Evolutionary conservation across 2,888 invertebrate species (phyloP), one percentile per base, ranked within the genome.

Genomic region (Chalcosyrphus nemorum): DNA sequence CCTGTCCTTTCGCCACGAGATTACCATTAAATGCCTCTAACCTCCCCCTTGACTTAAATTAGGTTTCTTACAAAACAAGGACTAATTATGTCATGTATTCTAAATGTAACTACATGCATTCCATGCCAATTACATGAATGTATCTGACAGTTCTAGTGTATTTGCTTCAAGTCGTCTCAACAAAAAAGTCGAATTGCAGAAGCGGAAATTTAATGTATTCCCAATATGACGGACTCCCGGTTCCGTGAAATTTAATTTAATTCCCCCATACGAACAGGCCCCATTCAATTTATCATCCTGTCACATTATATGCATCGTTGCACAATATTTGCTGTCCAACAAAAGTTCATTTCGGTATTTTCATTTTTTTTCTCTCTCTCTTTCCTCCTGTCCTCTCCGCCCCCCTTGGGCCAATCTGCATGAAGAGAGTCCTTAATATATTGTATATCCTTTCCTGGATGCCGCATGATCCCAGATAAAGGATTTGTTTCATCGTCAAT

Each of bases 261-360:
- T 52, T 59, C 24, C 24, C 15, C 6, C 15, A 11, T 9, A 43
- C 35, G 13, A 19, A 32, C 32, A 9, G n/a, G 11, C 17, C 2
- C 17, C 32, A 19, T 38, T 77, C 71, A 65, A 81, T 81, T 77
- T 81, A 77, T 81, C 81, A 81, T 81, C 38, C 81, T 81, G 81
- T 77, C 81, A 71, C 45, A 81, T 71, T 77, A 81, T 81, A 65
- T 77, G 77, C 77, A 77, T 52, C 57, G 71, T 52, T 77, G 77
- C 81, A 59, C 59, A 77, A 72, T 77, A 81, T 77, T 71, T 71
- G 65, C 75, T 70, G 59, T 56, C 70, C 76, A 76, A 63, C 47
- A 32, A 24, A 50, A 7, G 7, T 80, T 43, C 43, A n/a, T n/a
- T n/a, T n/a, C n/a, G 27, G 35, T n/a, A n/a, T n/a, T n/a, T n/a